Evolutionary conservation across 64 coral and sea anemone species (phyloP), one percentile per base, ranked within the genome.

Genomic region (Stylophora pistillata): DNA sequence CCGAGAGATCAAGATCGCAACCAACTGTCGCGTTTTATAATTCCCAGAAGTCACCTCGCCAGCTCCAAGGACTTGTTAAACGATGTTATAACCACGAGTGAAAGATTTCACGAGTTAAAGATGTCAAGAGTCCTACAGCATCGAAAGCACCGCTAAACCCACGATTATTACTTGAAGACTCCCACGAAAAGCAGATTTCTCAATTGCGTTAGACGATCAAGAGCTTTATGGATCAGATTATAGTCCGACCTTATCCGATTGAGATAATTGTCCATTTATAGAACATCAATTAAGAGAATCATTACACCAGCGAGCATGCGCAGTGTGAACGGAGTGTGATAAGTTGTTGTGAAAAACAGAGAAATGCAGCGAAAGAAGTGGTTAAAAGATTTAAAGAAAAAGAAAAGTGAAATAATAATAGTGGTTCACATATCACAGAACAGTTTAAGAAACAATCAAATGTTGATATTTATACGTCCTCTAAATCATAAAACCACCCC

Each of bases 311-410:
- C 64, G 26, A 68, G 64, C 64, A 68, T 25, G 21, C 4, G 26
- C 64, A 68, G 1, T 47, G 7, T 7, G 7, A 47, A 68, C 1
- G 64, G 26, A 68, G 1, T 28, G 23, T 10, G n/a, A 21, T 25
- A 68, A 68, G 21, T 23, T 23, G 13, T 10, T 71, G 32, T n/a
- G 69, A 28, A 26, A 80, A 59, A 71, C 80, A 26, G 33, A 89
- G 16, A 62, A 7, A 15, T 53, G 20, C 4, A n/a, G n/a, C n/a
- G n/a, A n/a, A n/a, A n/a, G n/a, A 55, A 29, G 21, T 78, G 21
- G 26, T 68, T 27, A 57, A 60, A 79, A 70, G 62, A 89, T 72
- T 63, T 69, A 27, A 89, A 71, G 13, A 18, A 15, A 55, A 72
- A 28, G 20, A 53, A 81, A n/a, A 26, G 7, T 29, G 78, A 81